These are phyloP conservation scores for Pelmatolapia mariae DNA, from an alignment of 2,113 vertebrate species.

Conservation along the genomic window DNA sequence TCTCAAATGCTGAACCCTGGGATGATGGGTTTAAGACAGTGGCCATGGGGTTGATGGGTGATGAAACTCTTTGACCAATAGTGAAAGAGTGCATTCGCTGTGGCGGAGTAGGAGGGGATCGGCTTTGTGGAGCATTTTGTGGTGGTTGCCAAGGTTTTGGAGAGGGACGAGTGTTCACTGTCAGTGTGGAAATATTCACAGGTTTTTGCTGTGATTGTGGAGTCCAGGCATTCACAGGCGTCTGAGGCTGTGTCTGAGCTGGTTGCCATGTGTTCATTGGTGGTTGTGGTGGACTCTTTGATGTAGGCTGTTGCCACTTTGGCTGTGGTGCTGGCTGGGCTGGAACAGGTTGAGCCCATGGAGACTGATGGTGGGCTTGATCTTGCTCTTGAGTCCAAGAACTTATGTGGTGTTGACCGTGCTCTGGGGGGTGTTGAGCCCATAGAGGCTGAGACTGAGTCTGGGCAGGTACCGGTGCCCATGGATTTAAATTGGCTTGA, in stretches of 20 bases:
- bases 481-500: constrained; percentile 52
- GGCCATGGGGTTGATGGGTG: constrained; percentile 70
- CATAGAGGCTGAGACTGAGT: constrained; percentile 52
- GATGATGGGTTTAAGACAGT: constrained; percentile 60
- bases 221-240: constrained; percentile 36
- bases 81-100: constrained; percentile 71
- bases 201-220: constrained; percentile 53
- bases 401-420: constrained; percentile 31
- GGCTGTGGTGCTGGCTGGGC: constrained; percentile 48
- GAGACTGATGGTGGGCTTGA: constrained; percentile 48
- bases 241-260: constrained; percentile 47
- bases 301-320: constrained; percentile 57
- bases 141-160: constrained; percentile 71
- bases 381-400: constrained; percentile 62
- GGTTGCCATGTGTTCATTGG: constrained; percentile 53
- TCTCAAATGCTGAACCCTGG: constrained; percentile 77
- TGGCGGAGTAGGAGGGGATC: constrained; percentile 69
- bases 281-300: constrained; percentile 40
- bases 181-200: constrained; percentile 22
- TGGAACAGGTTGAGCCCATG: constrained; percentile 58
- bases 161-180: constrained; percentile 60
- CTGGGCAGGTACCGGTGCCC: constrained; percentile 60
- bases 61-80: constrained; percentile 63
- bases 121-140: constrained; percentile 58
- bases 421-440: constrained; percentile 49